Percentiles rank a stretch among this genome's conserved stretches.
Conservation (phyloP, 2,797 vertebrate genomes). For the Hipposideros larvatus region DNA sequence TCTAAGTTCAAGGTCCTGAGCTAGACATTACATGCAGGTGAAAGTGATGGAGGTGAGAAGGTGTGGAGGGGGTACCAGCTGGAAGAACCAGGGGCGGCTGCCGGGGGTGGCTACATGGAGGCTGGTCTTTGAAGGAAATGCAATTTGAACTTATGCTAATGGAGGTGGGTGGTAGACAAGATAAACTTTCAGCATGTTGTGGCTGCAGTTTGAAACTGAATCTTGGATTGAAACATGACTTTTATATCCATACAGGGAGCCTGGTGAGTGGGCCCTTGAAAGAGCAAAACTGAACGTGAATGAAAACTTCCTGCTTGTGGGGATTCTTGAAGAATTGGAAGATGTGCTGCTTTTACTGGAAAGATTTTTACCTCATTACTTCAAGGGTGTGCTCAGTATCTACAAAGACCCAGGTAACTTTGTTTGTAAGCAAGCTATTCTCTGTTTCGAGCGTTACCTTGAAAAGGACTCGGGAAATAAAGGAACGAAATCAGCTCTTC, state of each 20-base stretch:
- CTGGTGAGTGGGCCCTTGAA: constrained; percentile 98
- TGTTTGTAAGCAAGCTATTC: not conserved
- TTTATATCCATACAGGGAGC: constrained; percentile 91
- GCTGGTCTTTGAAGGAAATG: not conserved
- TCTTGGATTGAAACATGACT: not conserved
- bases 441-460: not conserved
- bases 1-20: not conserved
- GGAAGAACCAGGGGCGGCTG: not conserved
- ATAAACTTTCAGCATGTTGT: not conserved
- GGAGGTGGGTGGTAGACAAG: not conserved
- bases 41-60: not conserved
- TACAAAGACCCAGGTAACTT: constrained; percentile 97
- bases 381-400: constrained; percentile 96
- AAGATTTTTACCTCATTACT: constrained; percentile 99
- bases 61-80: accelerated
- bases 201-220: not conserved
- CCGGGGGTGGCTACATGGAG: accelerated
- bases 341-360: constrained; percentile 98
- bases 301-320: constrained; percentile 98
- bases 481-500: not conserved
- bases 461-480: not conserved
- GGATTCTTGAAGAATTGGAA: constrained; percentile 98
- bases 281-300: constrained; percentile 97
- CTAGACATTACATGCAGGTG: accelerated
- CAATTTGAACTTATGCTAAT: not conserved